Percentiles rank a stretch among this genome's conserved stretches.
phyloP scores from a whole-genome alignment of 2,888 invertebrate genomes.

The Drosophila melanosoma region DNA sequence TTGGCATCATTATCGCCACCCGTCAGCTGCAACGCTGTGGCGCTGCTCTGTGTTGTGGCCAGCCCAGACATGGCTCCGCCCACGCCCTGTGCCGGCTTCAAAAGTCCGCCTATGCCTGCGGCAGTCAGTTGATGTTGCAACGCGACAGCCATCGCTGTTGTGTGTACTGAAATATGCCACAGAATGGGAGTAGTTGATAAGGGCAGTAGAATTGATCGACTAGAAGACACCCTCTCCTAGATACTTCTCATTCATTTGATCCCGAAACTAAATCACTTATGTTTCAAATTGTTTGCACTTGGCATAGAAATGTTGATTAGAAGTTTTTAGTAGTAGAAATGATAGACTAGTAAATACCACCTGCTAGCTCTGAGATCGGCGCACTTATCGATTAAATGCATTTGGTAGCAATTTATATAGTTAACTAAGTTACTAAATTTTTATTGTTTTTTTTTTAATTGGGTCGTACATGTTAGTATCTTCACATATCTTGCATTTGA shows the following conservation, averaged over 20 bases:
- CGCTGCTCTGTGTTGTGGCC: slow-evolving; percentile 72
- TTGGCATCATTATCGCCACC: slow-evolving; percentile 80
- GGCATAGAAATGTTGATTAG: neutral
- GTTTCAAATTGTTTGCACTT: slow-evolving; percentile 75
- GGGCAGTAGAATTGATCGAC: neutral
- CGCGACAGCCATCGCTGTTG: slow-evolving; percentile 84
- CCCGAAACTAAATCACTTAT: no score
- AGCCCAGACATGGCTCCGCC: slow-evolving; percentile 79
- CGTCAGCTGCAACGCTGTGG: slow-evolving; percentile 71
- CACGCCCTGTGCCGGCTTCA: slow-evolving; percentile 83
- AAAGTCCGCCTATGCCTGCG: slow-evolving; percentile 82
- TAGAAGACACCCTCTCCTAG: neutral
- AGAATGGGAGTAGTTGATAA: neutral
- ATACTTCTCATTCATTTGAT: neutral
- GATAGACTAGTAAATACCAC: neutral
- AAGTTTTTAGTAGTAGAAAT: neutral
- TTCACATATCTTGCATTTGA: neutral
- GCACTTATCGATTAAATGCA: no score
- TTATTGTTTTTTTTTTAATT: no score
- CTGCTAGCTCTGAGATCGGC: neutral
- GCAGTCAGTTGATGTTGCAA: slow-evolving; percentile 83
- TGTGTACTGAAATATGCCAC: slow-evolving; percentile 73
- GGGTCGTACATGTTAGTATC: no score
- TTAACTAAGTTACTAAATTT: no score
- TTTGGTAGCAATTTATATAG: no score